These are phyloP conservation scores for Macropis europaea DNA, from an alignment of 2,888 invertebrate species.

Conservation along the genomic window DNA sequence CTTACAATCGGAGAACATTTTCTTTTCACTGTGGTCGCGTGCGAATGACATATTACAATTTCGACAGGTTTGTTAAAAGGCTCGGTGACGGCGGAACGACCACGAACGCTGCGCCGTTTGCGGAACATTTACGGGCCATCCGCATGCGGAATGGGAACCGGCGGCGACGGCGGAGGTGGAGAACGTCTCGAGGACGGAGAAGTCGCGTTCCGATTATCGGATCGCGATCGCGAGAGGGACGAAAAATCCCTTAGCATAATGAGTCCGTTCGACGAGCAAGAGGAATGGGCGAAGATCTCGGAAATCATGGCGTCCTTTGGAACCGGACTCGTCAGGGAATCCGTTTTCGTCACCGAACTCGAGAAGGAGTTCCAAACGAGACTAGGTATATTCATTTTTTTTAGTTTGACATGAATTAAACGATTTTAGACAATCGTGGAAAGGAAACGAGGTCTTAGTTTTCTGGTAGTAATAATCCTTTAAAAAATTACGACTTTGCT, in stretches of 20 bases:
- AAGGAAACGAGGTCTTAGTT: too few species aligned
- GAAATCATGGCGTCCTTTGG: slow-evolving; percentile 98
- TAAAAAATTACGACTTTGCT: too few species aligned
- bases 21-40: background rate
- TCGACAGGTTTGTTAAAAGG: slow-evolving; percentile 90
- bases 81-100: slow-evolving; percentile 88
- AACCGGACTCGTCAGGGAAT: slow-evolving; percentile 89
- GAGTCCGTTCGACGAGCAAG: slow-evolving; percentile 95
- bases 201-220: slow-evolving; percentile 71
- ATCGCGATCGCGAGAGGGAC: slow-evolving; percentile 77
- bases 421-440: too few species aligned
- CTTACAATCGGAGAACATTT: background rate
- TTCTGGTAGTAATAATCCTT: too few species aligned
- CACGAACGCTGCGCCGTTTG: slow-evolving; percentile 88
- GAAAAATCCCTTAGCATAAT: slow-evolving; percentile 84
- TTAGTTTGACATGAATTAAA: too few species aligned
- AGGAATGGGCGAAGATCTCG: slow-evolving; percentile 97
- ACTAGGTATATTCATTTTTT: too few species aligned
- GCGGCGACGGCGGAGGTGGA: slow-evolving; percentile 74
- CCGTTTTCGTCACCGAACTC: slow-evolving; percentile 88
- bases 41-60: slow-evolving; percentile 48
- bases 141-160: slow-evolving; percentile 76
- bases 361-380: slow-evolving; percentile 90
- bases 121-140: slow-evolving; percentile 85
- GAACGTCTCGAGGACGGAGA: slow-evolving; percentile 76